phyloP scores from a whole-genome alignment of 1,140 invertebrate genomes.

The Drosophila obscura region DNA sequence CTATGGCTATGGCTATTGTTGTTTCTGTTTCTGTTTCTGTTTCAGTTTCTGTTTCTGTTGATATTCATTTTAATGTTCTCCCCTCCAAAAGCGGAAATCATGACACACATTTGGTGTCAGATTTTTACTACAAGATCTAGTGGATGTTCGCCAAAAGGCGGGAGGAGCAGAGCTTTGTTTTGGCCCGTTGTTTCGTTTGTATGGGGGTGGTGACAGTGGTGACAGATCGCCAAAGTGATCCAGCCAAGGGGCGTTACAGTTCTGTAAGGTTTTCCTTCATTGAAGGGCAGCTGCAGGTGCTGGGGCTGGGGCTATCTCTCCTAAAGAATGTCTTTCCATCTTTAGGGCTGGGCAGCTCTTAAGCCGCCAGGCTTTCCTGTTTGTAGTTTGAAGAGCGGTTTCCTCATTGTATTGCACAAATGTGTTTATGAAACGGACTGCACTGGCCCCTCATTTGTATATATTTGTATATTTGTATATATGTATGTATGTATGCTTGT shows the following conservation, averaged over 20 bases:
- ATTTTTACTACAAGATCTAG: slow-evolving; percentile 16
- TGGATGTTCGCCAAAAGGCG: slow-evolving; percentile 17
- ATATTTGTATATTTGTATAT: slow-evolving; percentile 1
- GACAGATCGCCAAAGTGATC: slow-evolving; percentile 21
- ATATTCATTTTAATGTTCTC: slow-evolving; percentile 34
- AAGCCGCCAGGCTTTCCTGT: not conserved
- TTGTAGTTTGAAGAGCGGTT: not conserved
- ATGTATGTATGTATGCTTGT: slow-evolving; percentile 13
- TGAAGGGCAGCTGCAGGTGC: too few species aligned
- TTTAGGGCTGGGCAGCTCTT: too few species aligned
- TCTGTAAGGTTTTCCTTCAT: not conserved
- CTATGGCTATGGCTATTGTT: not conserved
- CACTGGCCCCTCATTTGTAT: slow-evolving; percentile 10
- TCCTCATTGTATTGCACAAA: too few species aligned
- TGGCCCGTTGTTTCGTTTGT: slow-evolving; percentile 8
- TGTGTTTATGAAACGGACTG: slow-evolving; percentile 12
- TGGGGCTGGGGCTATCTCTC: too few species aligned
- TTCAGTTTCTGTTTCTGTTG: too few species aligned
- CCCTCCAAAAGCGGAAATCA: slow-evolving; percentile 52
- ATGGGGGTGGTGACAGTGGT: not conserved
- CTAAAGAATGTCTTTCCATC: too few species aligned
- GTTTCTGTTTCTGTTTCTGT: too few species aligned
- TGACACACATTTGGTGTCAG: slow-evolving; percentile 58
- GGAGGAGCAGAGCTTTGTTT: slow-evolving; percentile 1
- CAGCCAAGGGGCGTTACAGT: too few species aligned